Percentiles rank a stretch among this genome's conserved stretches.
Evolutionary conservation across 2,888 invertebrate species (phyloP).

Genomic region (Lampropteryx suffumata): DNA sequence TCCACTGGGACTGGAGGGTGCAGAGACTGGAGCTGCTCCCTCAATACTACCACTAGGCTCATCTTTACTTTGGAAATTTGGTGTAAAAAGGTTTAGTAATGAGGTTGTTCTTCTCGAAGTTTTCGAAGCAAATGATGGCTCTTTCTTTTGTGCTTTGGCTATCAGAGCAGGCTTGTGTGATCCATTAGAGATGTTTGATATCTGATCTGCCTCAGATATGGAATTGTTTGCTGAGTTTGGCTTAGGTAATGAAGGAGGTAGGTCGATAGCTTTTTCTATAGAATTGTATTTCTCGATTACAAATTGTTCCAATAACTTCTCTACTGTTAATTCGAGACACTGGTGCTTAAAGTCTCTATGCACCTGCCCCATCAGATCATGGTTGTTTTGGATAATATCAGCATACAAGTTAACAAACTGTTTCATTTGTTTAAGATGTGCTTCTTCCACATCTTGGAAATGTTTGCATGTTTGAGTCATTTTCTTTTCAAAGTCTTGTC

Average conservation of each 20-base stretch:
- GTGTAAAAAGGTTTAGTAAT: conserved; percentile 97
- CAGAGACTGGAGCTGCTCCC: conserved; percentile 86
- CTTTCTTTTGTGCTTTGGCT: conserved; percentile 84
- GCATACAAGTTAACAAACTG: conserved; percentile 95
- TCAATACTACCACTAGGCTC: conserved; percentile 83
- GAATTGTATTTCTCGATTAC: conserved; percentile 96
- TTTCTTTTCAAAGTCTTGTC: conserved; percentile 97
- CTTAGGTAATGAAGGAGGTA: conserved; percentile 71
- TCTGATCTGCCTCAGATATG: conserved; percentile 78
- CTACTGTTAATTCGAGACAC: conserved; percentile 95
- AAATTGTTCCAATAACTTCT: conserved; percentile 95
- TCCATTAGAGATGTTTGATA: conserved; percentile 75
- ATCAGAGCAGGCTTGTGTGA: conserved; percentile 72
- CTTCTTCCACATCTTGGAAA: conserved; percentile 97
- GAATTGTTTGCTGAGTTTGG: conserved; percentile 78
- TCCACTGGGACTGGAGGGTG: conserved; percentile 88
- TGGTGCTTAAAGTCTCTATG: conserved; percentile 96
- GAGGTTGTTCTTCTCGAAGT: conserved; percentile 96
- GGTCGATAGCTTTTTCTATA: conserved; percentile 91
- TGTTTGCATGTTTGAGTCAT: conserved; percentile 96
- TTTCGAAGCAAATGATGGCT: conserved; percentile 85
- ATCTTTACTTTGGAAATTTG: conserved; percentile 95
- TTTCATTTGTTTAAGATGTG: conserved; percentile 96
- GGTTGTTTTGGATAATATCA: conserved; percentile 93
- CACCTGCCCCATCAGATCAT: conserved; percentile 96